Conservation (phyloP, 2,888 invertebrate genomes). For the Ophioninae sp. region DNA sequence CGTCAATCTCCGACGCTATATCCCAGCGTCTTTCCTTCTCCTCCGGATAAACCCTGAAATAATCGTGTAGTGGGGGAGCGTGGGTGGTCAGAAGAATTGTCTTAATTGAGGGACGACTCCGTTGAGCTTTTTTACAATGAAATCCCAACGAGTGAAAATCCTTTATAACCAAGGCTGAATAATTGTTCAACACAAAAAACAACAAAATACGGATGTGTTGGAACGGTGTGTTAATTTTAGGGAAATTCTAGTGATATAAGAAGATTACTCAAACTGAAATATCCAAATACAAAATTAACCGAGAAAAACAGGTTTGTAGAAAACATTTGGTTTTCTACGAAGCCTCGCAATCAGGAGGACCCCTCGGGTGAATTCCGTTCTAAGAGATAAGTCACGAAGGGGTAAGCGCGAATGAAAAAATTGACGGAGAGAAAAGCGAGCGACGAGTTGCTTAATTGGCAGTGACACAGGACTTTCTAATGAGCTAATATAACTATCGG, state of each 20-base stretch:
- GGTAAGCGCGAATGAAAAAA: not conserved
- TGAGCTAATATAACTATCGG: slow-evolving; percentile 20
- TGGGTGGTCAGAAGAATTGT: slow-evolving; percentile 48
- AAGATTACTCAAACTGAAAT: not conserved
- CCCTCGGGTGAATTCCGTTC: not conserved
- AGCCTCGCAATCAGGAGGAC: not conserved
- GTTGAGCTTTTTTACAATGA: not conserved
- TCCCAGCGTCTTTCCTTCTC: slow-evolving; percentile 7
- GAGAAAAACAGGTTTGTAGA: not conserved
- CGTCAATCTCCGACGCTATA: slow-evolving; percentile 1
- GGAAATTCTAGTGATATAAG: too few species aligned
- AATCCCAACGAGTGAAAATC: not conserved
- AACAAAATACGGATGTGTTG: not conserved
- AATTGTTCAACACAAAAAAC: not conserved
- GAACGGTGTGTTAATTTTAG: too few species aligned
- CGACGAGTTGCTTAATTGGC: slow-evolving; percentile 36
- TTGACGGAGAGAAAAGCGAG: slow-evolving; percentile 9
- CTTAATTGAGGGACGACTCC: slow-evolving; percentile 20
- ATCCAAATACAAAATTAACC: not conserved
- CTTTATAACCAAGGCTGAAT: not conserved
- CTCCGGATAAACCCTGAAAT: slow-evolving; percentile 39
- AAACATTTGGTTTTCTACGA: not conserved
- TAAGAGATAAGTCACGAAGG: not conserved
- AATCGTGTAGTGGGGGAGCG: slow-evolving; percentile 18
- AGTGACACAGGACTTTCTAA: slow-evolving; percentile 48